These are phyloP conservation scores for Enteromius mattozi DNA, from an alignment of 2,797 vertebrate genomes.

Conservation along the genomic window DNA sequence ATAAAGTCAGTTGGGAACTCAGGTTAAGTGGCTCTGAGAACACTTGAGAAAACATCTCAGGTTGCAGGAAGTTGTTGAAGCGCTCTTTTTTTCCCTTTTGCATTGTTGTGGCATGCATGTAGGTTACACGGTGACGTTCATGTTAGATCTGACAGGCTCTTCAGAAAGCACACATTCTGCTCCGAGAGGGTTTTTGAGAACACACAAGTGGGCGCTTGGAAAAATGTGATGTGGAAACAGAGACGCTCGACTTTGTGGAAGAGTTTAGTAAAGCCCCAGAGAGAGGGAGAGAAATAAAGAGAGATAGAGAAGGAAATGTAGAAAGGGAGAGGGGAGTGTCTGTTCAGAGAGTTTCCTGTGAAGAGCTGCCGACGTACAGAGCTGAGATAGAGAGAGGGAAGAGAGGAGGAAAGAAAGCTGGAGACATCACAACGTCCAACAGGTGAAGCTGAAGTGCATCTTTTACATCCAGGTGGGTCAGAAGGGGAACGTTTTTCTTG, in stretches of 20 bases:
- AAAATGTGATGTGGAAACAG: slow-evolving; percentile 45
- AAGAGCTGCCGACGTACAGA: slow-evolving; percentile 7
- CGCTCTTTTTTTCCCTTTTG: slow-evolving; percentile 6
- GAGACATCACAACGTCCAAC: neutral
- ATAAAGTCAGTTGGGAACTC: neutral
- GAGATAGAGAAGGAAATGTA: slow-evolving; percentile 20
- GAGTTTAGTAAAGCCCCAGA: slow-evolving; percentile 41
- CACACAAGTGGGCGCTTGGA: slow-evolving; percentile 27
- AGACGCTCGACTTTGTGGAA: slow-evolving; percentile 32
- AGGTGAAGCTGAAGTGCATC: slow-evolving; percentile 8
- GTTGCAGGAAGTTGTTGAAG: slow-evolving; percentile 53
- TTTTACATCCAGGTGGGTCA: slow-evolving; percentile 15
- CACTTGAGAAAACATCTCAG: slow-evolving; percentile 37
- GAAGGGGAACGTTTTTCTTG: neutral
- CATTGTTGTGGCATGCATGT: slow-evolving; percentile 19
- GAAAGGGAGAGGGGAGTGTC: slow-evolving; percentile 24
- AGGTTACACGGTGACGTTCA: neutral
- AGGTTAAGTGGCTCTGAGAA: neutral
- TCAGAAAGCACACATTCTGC: neutral
- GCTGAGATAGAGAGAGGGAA: slow-evolving; percentile 1
- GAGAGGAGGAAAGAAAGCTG: neutral
- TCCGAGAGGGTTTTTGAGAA: neutral
- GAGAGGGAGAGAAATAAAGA: slow-evolving; percentile 25
- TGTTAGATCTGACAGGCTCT: neutral
- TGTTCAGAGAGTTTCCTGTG: slow-evolving; percentile 19